These are phyloP conservation scores for Apocrypta bakeri DNA, from an alignment of 1,140 invertebrate genomes.

Conservation along the genomic window DNA sequence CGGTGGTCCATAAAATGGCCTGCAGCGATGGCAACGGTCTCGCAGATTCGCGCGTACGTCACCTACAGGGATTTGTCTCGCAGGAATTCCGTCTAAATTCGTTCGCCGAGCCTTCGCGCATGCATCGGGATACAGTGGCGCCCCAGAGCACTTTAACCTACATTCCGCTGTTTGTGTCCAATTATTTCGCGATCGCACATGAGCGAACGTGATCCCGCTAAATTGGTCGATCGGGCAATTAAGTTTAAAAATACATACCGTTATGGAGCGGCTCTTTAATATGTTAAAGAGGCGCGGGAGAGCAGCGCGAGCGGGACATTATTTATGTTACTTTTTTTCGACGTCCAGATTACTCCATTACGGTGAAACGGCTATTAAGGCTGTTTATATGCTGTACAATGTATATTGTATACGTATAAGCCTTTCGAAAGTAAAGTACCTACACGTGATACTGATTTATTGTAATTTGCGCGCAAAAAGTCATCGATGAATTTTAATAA, in stretches of 20 bases:
- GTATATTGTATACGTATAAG: too few species aligned
- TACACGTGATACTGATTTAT: background rate
- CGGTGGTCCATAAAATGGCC: background rate
- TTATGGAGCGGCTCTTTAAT: background rate
- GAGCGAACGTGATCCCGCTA: constrained; percentile 1
- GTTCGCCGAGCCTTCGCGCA: background rate
- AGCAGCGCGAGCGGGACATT: background rate
- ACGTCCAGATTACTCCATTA: background rate
- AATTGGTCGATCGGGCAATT: constrained; percentile 1
- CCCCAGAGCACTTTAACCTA: background rate
- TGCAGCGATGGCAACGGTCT: background rate
- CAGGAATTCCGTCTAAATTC: constrained; percentile 26
- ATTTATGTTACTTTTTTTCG: constrained; percentile 4
- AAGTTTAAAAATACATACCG: constrained; percentile 37
- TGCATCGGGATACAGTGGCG: background rate
- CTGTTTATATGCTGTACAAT: too few species aligned
- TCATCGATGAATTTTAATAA: background rate
- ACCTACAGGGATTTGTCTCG: background rate
- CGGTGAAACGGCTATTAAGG: too few species aligned
- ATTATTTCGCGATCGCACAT: constrained; percentile 26
- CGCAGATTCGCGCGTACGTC: background rate
- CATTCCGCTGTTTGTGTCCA: constrained; percentile 9
- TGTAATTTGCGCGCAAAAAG: background rate
- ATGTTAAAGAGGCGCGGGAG: constrained; percentile 3
- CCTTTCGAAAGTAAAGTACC: background rate